Evolutionary conservation across 2,113 vertebrate genomes (phyloP).

Genomic region (Zapornia atra): DNA sequence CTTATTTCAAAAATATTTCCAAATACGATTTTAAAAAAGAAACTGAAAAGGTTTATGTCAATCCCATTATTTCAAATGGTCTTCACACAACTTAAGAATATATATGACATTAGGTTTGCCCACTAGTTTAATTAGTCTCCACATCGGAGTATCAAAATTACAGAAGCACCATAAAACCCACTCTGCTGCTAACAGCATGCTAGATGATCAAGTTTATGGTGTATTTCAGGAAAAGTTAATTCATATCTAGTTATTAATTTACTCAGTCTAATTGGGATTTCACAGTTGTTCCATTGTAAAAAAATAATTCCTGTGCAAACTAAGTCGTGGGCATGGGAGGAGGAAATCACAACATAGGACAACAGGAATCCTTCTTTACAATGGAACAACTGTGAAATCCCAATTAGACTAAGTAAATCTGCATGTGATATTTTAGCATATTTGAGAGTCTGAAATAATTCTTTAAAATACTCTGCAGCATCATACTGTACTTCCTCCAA

Average conservation of each 20-base stretch:
- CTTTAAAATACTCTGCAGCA: conserved; percentile 1
- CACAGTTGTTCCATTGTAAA: too few relatives aligned
- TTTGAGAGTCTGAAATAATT: conserved; percentile 17
- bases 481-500: conserved; percentile 27
- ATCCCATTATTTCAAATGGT: not conserved
- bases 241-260: not conserved
- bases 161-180: conserved; percentile 2
- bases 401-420: conserved; percentile 18
- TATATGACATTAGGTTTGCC: not conserved
- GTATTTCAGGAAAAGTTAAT: conserved; percentile 37
- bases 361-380: not conserved
- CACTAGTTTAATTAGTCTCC: not conserved
- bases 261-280: too few relatives aligned
- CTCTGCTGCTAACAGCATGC: conserved; percentile 18
- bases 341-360: too few relatives aligned
- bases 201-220: not conserved
- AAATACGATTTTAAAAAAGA: not conserved
- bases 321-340: too few relatives aligned
- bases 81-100: not conserved
- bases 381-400: not conserved
- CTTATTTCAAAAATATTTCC: not conserved
- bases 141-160: not conserved
- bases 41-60: not conserved
- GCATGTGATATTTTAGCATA: not conserved
- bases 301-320: too few relatives aligned